Evolutionary conservation across 2,888 invertebrate species (phyloP).

Genomic region (Pachydiplax longipennis): DNA sequence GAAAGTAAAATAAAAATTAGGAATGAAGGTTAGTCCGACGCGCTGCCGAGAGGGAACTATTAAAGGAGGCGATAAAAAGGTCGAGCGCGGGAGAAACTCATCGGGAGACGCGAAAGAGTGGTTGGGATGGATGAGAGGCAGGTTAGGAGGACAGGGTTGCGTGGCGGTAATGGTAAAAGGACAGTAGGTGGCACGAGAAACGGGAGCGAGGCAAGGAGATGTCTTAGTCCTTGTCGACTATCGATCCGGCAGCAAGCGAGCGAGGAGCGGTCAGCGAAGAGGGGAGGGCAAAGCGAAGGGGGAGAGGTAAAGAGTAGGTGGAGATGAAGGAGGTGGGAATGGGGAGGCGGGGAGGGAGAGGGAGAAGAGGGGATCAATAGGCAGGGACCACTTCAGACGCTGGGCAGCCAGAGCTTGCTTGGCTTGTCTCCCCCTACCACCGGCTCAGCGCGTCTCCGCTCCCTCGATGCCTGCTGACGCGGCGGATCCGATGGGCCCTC

Average conservation of each 20-base stretch:
- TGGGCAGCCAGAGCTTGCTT: constrained; percentile 30
- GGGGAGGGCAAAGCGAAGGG: not conserved
- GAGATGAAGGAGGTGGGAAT: not conserved
- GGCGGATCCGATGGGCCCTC: constrained; percentile 10
- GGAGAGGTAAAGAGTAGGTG: not conserved
- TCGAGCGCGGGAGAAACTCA: not conserved
- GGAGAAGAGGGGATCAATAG: not conserved
- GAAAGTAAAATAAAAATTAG: constrained; percentile 19
- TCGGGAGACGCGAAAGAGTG: not conserved
- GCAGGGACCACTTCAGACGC: constrained; percentile 44
- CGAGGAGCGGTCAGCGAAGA: constrained; percentile 32
- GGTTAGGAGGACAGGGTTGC: constrained; percentile 41
- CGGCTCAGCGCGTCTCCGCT: constrained; percentile 48
- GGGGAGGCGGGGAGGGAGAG: constrained; percentile 36
- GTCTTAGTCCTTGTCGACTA: constrained; percentile 41
- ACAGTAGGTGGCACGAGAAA: constrained; percentile 35
- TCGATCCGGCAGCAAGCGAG: constrained; percentile 40
- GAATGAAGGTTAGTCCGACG: not conserved
- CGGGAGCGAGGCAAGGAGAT: constrained; percentile 38
- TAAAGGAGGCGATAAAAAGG: not conserved
- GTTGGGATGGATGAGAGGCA: constrained; percentile 4
- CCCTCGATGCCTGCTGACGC: constrained; percentile 39
- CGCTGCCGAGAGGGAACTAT: not conserved
- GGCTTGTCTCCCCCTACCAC: constrained; percentile 47
- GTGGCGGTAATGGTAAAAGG: not conserved